Percentiles rank a stretch among this genome's conserved stretches.
Evolutionary conservation across 2,888 invertebrate genomes (phyloP).

Genomic region (Heteromurus nitidus): DNA sequence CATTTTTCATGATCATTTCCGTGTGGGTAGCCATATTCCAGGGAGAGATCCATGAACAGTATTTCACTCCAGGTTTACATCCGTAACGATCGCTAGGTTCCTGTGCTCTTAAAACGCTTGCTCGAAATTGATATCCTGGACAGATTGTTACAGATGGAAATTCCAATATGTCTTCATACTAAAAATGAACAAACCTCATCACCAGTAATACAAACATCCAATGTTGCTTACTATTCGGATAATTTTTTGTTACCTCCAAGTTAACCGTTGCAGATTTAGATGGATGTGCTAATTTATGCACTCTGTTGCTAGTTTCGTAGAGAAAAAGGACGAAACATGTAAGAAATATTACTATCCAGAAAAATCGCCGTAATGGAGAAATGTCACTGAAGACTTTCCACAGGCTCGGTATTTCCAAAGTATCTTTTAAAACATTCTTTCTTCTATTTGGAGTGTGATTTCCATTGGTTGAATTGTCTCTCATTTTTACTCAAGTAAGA

Average conservation of each 20-base stretch:
- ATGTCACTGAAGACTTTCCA: constrained; percentile 44
- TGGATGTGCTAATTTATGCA: constrained; percentile 16
- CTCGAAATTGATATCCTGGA: constrained; percentile 54
- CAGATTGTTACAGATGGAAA: constrained; percentile 62
- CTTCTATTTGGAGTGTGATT: too few species aligned
- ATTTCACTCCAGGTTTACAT: constrained; percentile 30
- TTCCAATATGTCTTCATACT: constrained; percentile 34
- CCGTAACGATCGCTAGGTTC: constrained; percentile 41
- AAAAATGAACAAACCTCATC: background rate
- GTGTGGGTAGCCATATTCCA: constrained; percentile 63
- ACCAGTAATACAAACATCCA: too few species aligned
- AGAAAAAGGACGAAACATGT: constrained; percentile 21
- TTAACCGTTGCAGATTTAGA: constrained; percentile 54
- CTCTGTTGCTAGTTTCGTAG: constrained; percentile 34
- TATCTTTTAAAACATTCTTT: constrained; percentile 30
- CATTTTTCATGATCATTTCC: constrained; percentile 53
- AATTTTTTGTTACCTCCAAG: constrained; percentile 26
- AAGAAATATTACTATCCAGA: constrained; percentile 32
- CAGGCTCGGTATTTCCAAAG: constrained; percentile 41
- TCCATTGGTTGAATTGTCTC: too few species aligned
- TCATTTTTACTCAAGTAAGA: too few species aligned
- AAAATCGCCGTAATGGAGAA: background rate
- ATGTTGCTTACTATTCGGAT: background rate
- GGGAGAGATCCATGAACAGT: constrained; percentile 44
- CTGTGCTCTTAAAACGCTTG: constrained; percentile 23